phyloP scores from a whole-genome alignment of 2,888 invertebrate species.

The Aplocera efformata region DNA sequence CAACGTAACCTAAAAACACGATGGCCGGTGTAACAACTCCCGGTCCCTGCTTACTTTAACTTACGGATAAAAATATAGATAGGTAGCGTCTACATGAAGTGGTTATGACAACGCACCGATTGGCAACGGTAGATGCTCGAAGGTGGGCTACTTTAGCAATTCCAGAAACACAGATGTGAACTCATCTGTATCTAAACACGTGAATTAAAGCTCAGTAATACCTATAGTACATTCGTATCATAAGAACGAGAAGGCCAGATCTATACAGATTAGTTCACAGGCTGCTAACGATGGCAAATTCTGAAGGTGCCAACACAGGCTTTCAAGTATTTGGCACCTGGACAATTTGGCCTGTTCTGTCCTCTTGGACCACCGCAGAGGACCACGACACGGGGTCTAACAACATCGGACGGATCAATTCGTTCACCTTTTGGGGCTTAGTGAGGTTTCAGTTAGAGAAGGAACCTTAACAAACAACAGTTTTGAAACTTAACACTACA shows the following conservation, averaged over 20 bases:
- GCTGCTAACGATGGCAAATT: conserved; percentile 23
- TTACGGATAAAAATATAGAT: conserved; percentile 15
- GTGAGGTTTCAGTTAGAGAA: conserved; percentile 34
- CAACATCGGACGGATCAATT: conserved; percentile 73
- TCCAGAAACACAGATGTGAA: conserved; percentile 48
- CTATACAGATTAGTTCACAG: conserved; percentile 50
- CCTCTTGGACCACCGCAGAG: conserved; percentile 44
- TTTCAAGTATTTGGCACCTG: conserved; percentile 19
- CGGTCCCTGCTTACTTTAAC: neutral
- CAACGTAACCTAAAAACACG: neutral
- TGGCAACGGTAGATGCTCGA: conserved; percentile 42
- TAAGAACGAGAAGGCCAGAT: conserved; percentile 28
- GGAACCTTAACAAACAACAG: conserved; percentile 15
- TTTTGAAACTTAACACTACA: conserved; percentile 1
- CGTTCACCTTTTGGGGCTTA: conserved; percentile 53
- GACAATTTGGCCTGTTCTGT: conserved; percentile 15
- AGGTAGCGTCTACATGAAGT: conserved; percentile 5
- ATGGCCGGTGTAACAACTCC: neutral
- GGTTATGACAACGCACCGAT: conserved; percentile 15
- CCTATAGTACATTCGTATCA: conserved; percentile 30
- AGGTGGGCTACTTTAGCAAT: conserved; percentile 53
- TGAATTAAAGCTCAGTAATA: conserved; percentile 38
- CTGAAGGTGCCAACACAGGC: conserved; percentile 20
- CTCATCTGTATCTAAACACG: conserved; percentile 45
- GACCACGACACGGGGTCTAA: conserved; percentile 56